Conservation (phyloP, 2,888 invertebrate genomes). For the Marronus borbonicus region DNA sequence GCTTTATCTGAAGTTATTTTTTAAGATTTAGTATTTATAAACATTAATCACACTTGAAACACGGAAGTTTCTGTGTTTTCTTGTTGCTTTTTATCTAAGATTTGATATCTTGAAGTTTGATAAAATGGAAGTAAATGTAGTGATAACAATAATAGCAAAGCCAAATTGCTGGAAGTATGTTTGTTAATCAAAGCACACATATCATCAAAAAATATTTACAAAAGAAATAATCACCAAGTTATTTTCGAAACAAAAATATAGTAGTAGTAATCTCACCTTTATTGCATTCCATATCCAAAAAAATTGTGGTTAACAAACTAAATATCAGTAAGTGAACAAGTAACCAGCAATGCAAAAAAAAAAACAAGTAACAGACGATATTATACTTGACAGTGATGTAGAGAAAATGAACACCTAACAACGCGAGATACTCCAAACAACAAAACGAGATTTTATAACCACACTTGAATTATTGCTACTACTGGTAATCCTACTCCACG, state of each 20-base stretch:
- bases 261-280: slow-evolving; percentile 26
- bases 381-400: background rate
- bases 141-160: slow-evolving; percentile 7
- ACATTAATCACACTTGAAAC: too few species aligned
- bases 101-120: too few species aligned
- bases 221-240: background rate
- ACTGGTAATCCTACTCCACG: slow-evolving; percentile 17
- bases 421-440: slow-evolving; percentile 25
- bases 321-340: background rate
- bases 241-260: background rate
- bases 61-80: too few species aligned
- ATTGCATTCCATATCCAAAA: slow-evolving; percentile 47
- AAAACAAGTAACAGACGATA: slow-evolving; percentile 13
- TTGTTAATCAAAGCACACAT: too few species aligned
- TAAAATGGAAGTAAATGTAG: background rate
- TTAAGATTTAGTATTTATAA: too few species aligned
- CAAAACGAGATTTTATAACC: slow-evolving; percentile 11
- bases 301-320: slow-evolving; percentile 19
- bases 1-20: too few species aligned
- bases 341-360: background rate
- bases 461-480: slow-evolving; percentile 16
- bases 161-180: background rate
- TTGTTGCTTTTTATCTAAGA: too few species aligned
- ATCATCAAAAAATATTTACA: too few species aligned
- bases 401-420: slow-evolving; percentile 6